Evolutionary conservation across 2,888 invertebrate species (phyloP).

Genomic region (Antheraea assamensis): DNA sequence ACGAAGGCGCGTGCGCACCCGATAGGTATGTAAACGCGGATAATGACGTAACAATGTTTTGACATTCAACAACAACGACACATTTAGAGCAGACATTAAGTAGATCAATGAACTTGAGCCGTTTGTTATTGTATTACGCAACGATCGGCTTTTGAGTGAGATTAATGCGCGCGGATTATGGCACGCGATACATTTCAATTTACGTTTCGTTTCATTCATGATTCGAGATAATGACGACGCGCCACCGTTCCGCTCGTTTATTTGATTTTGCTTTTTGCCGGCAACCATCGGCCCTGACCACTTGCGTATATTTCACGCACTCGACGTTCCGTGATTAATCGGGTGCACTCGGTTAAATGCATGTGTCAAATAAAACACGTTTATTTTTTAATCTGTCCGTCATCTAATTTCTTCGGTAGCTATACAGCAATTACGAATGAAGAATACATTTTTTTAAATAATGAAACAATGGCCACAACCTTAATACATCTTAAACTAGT

Average conservation of each 20-base stretch:
- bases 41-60: conserved; percentile 79
- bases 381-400: neutral
- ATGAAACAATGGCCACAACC: neutral
- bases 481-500: conserved; percentile 32
- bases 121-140: conserved; percentile 75
- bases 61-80: conserved; percentile 78
- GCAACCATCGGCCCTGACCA: conserved; percentile 15
- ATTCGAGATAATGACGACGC: conserved; percentile 73
- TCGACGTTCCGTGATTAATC: conserved; percentile 35
- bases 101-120: conserved; percentile 82
- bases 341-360: neutral
- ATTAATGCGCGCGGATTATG: conserved; percentile 81
- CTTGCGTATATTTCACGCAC: conserved; percentile 44
- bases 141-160: conserved; percentile 79
- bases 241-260: conserved; percentile 67
- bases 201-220: conserved; percentile 81
- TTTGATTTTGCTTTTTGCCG: conserved; percentile 58
- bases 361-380: neutral
- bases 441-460: neutral
- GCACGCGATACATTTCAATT: conserved; percentile 81
- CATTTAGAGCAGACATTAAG: conserved; percentile 79
- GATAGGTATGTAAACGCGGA: conserved; percentile 59
- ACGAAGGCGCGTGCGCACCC: conserved; percentile 53
- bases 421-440: neutral
- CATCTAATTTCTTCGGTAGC: neutral